A percentile compares a stretch with the other conserved stretches of the same genome.
phyloP scores from a whole-genome alignment of 2,888 invertebrate species.

The Heteromyza rotundicornis region DNA sequence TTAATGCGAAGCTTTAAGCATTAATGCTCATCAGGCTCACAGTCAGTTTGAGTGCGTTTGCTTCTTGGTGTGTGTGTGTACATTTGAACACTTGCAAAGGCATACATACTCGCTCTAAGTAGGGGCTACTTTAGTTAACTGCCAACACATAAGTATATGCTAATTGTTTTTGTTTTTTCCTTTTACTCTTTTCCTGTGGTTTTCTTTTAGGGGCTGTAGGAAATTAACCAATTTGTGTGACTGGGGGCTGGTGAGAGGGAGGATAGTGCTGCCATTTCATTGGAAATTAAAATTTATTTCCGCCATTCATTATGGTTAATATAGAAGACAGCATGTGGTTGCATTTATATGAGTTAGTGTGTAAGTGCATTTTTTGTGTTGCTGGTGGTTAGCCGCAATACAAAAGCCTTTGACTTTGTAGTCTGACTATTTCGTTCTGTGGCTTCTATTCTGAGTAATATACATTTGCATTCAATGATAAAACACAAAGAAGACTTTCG shows the following conservation, averaged over 20 bases:
- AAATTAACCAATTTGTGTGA: conserved; percentile 1
- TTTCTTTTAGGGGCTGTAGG: background rate
- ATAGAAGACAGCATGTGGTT: too few relatives aligned
- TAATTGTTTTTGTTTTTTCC: background rate
- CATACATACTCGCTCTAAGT: background rate
- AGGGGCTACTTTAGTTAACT: background rate
- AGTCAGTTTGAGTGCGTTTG: background rate
- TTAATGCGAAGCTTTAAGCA: conserved; percentile 38
- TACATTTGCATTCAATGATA: too few relatives aligned
- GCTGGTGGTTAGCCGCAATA: too few relatives aligned
- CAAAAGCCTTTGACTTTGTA: too few relatives aligned
- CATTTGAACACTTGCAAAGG: background rate
- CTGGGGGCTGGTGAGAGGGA: background rate
- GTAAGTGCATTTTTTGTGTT: background rate
- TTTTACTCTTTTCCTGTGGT: background rate
- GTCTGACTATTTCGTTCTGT: too few relatives aligned
- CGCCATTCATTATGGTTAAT: too few relatives aligned
- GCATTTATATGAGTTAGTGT: background rate
- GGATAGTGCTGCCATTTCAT: too few relatives aligned
- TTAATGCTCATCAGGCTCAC: background rate
- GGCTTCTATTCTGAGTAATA: too few relatives aligned
- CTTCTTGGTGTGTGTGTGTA: conserved; percentile 1
- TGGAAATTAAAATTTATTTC: background rate
- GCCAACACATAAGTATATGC: background rate
- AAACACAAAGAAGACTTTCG: too few relatives aligned